Evolutionary conservation across 2,797 vertebrate species (phyloP).

Genomic region (Pitangus sulphuratus): DNA sequence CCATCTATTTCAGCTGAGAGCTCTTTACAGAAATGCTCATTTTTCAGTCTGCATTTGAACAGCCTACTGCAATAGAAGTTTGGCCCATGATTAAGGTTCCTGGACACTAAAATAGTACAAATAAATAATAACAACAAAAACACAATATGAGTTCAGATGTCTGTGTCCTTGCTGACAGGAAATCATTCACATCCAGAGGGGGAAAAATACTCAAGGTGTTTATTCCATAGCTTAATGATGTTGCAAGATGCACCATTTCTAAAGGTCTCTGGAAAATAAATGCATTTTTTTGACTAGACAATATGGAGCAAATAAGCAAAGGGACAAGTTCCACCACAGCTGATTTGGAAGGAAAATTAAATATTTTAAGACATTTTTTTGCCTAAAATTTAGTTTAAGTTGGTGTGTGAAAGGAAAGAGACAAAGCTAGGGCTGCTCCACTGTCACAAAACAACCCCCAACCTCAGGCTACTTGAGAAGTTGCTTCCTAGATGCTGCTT

Average conservation of each 20-base stretch:
- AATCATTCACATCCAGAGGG: not conserved
- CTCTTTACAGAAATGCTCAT: not conserved
- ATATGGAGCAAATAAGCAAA: not conserved
- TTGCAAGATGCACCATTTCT: not conserved
- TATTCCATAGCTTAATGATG: not conserved
- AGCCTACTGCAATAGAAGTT: not conserved
- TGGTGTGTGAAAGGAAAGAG: not conserved
- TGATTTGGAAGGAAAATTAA: not conserved
- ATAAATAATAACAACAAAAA: not conserved
- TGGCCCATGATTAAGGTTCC: not conserved
- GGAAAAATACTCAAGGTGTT: not conserved
- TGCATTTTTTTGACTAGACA: not conserved
- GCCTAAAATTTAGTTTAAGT: not conserved
- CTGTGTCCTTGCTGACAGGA: not conserved
- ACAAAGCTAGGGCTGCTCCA: not conserved
- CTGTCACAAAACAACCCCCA: not conserved
- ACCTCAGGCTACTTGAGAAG: not conserved
- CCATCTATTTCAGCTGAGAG: not conserved
- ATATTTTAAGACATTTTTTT: not conserved
- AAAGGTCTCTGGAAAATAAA: not conserved
- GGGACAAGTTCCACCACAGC: not conserved
- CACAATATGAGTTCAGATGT: not conserved
- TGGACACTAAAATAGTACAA: not conserved
- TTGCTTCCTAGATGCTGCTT: not conserved
- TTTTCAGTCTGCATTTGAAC: conserved; percentile 27